Evolutionary conservation across 1,140 invertebrate genomes (phyloP).

Genomic region (Brachionus rubens): DNA sequence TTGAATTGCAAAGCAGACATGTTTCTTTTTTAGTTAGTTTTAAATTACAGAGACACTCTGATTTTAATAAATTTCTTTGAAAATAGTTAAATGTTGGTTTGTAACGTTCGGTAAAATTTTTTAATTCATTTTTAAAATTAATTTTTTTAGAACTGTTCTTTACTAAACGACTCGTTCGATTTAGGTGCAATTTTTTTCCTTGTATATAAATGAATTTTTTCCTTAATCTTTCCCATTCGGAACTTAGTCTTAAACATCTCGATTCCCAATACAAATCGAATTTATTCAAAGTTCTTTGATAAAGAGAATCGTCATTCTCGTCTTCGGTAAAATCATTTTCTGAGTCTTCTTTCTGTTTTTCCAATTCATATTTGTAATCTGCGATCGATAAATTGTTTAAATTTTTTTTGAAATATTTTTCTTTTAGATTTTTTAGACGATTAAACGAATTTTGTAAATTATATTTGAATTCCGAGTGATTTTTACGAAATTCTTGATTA

Average conservation of each 20-base stretch:
- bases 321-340: not conserved
- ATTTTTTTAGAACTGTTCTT: not conserved
- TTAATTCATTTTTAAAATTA: constrained; percentile 7
- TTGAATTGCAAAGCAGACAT: not conserved
- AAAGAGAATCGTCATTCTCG: no score
- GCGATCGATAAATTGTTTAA: not conserved
- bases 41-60: not conserved
- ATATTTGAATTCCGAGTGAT: not conserved
- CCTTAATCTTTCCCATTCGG: not conserved
- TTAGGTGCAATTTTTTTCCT: not conserved
- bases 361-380: not conserved
- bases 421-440: not conserved
- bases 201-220: not conserved
- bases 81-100: not conserved
- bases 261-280: not conserved
- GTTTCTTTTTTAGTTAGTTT: not conserved
- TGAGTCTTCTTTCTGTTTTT: not conserved
- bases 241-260: not conserved
- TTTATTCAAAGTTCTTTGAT: not conserved
- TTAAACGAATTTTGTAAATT: not conserved
- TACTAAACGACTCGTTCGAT: no score
- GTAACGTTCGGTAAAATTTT: not conserved
- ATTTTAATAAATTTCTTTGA: not conserved
- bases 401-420: not conserved
- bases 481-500: not conserved